Evolutionary conservation across 2,113 vertebrate genomes (phyloP).

Genomic region (Zosterops borbonicus): DNA sequence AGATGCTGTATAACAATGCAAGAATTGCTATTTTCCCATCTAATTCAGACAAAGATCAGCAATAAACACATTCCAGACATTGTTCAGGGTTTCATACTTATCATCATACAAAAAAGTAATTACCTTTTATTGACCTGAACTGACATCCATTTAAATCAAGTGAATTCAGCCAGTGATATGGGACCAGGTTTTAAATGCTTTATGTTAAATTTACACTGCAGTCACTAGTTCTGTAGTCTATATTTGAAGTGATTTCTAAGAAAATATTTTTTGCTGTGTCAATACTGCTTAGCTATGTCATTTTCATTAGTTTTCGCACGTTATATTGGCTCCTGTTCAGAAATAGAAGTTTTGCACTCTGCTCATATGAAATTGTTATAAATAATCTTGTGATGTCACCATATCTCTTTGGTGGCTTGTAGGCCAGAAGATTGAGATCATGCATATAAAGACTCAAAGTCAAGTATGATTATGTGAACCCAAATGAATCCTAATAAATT

Average conservation of each 20-base stretch:
- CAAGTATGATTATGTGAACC: neutral
- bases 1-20: neutral
- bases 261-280: constrained; percentile 3
- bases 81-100: neutral
- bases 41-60: constrained; percentile 17
- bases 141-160: constrained; percentile 12
- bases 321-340: neutral
- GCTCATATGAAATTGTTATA: neutral
- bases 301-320: neutral
- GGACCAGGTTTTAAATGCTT: neutral
- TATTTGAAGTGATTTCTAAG: constrained; percentile 9
- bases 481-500: neutral
- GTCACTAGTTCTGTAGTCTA: neutral
- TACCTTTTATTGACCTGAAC: constrained; percentile 20
- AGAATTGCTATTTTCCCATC: neutral
- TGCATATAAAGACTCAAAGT: neutral
- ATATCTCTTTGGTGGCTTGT: neutral
- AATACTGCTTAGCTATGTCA: neutral
- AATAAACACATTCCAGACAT: constrained; percentile 12
- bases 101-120: neutral
- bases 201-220: neutral
- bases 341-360: neutral
- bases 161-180: neutral
- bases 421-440: neutral
- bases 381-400: neutral